A percentile compares a stretch with the other conserved stretches of the same genome.
phyloP scores from a whole-genome alignment of 2,113 vertebrate genomes.

The Lagopus leucura region DNA sequence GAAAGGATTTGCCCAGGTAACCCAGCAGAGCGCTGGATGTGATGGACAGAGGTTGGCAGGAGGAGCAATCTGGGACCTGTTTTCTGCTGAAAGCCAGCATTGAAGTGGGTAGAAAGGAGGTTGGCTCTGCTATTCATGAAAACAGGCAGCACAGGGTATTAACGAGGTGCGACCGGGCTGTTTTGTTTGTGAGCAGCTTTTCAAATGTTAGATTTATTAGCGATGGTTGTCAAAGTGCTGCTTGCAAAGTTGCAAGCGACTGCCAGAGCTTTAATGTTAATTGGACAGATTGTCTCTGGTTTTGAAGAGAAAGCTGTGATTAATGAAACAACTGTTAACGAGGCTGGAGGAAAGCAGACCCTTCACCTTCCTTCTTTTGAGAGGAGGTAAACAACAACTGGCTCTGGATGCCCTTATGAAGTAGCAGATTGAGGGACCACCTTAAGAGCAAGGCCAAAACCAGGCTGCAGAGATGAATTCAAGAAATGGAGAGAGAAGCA shows the following conservation, averaged over 20 bases:
- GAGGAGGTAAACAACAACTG: conserved; percentile 39
- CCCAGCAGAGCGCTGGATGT: not conserved
- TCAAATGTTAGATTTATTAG: conserved; percentile 64
- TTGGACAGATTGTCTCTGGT: conserved; percentile 81
- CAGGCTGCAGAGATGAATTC: not conserved
- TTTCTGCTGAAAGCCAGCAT: not conserved
- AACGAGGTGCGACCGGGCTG: not conserved
- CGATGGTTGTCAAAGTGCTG: conserved; percentile 61
- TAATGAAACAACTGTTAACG: conserved; percentile 77
- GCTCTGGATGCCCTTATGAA: conserved; percentile 9
- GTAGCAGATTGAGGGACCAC: not conserved
- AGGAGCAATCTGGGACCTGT: not conserved
- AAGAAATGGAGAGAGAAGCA: not conserved
- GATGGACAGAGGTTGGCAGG: not conserved
- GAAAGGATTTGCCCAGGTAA: not conserved
- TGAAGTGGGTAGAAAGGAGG: not conserved
- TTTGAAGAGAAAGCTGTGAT: conserved; percentile 81
- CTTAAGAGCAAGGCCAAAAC: not conserved
- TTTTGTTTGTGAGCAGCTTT: conserved; percentile 59
- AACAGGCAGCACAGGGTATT: not conserved
- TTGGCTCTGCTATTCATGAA: not conserved
- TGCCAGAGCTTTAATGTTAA: conserved; percentile 80
- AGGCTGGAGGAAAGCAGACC: conserved; percentile 58
- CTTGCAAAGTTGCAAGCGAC: conserved; percentile 58
- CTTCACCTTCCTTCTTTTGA: conserved; percentile 47